Percentiles rank a stretch among this genome's conserved stretches.
phyloP scores from a whole-genome alignment of 2,888 invertebrate genomes.

The Drosophila hamatofila region DNA sequence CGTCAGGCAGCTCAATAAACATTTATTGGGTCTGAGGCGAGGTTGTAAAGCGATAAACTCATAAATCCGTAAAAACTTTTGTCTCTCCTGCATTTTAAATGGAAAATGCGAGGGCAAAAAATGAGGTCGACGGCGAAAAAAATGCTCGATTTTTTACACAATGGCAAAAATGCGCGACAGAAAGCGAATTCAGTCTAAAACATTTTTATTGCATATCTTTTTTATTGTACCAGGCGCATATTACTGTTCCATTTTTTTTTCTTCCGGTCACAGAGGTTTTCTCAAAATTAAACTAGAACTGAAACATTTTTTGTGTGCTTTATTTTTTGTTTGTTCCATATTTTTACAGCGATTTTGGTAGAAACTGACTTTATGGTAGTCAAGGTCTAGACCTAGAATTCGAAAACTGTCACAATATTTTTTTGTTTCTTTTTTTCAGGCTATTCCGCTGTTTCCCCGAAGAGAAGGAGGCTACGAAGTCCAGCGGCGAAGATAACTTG shows the following conservation, averaged over 20 bases:
- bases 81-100: conserved; percentile 66
- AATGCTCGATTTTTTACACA: conserved; percentile 78
- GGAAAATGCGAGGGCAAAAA: conserved; percentile 71
- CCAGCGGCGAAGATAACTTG: conserved; percentile 83
- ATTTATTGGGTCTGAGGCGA: conserved; percentile 59
- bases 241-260: conserved; percentile 70
- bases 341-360: conserved; percentile 60
- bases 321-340: conserved; percentile 62
- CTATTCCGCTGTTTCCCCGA: conserved; percentile 48
- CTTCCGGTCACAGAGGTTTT: conserved; percentile 59
- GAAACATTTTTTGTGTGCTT: conserved; percentile 74
- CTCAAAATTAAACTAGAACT: conserved; percentile 77
- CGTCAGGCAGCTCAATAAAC: conserved; percentile 67
- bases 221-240: conserved; percentile 57
- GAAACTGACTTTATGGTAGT: conserved; percentile 70
- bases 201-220: conserved; percentile 69
- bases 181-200: conserved; percentile 70
- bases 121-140: conserved; percentile 71
- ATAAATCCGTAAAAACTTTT: conserved; percentile 72
- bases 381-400: conserved; percentile 61
- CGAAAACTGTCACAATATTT: conserved; percentile 65
- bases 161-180: conserved; percentile 68
- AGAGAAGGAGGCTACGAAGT: conserved; percentile 49
- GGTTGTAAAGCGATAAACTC: conserved; percentile 77
- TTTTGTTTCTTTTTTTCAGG: conserved; percentile 35